Percentiles rank a stretch among this genome's conserved stretches.
These are phyloP conservation scores for Caenorhabditis japonica DNA, from an alignment of 2,888 invertebrate species.

Conservation along the genomic window DNA sequence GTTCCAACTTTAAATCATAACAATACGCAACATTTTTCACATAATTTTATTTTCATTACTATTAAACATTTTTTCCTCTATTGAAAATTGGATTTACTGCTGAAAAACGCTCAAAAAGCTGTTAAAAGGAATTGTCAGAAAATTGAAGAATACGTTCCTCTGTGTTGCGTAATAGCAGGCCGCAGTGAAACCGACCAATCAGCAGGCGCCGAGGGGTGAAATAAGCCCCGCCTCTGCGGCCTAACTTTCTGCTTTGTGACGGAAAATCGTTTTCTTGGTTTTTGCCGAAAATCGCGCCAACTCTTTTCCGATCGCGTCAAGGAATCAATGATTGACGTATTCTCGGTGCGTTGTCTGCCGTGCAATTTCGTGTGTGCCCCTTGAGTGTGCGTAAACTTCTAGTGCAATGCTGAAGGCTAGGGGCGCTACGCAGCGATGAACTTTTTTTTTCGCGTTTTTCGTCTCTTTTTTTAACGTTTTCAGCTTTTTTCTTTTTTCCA, in stretches of 20 bases:
- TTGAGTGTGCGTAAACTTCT: slow-evolving; percentile 25
- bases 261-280: too few relatives aligned
- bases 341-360: slow-evolving; percentile 21
- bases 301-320: neutral
- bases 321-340: slow-evolving; percentile 25
- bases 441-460: slow-evolving; percentile 30
- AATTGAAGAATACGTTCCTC: too few relatives aligned
- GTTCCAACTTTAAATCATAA: too few relatives aligned
- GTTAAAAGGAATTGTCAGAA: too few relatives aligned
- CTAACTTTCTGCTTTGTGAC: too few relatives aligned
- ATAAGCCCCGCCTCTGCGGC: too few relatives aligned
- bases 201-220: too few relatives aligned
- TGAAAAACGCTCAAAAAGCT: slow-evolving; percentile 6
- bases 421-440: slow-evolving; percentile 51
- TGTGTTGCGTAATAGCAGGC: too few relatives aligned
- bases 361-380: slow-evolving; percentile 56
- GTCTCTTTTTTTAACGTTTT: slow-evolving; percentile 9
- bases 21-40: too few relatives aligned
- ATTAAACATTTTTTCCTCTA: too few relatives aligned
- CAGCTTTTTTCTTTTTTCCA: slow-evolving; percentile 1
- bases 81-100: slow-evolving; percentile 15
- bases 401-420: slow-evolving; percentile 41
- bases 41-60: too few relatives aligned
- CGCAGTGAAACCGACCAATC: too few relatives aligned
- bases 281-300: slow-evolving; percentile 13